Base-by-base conservation (phyloP, 2,113 vertebrate genomes). In the Periophthalmodon schlosseri region DNA sequence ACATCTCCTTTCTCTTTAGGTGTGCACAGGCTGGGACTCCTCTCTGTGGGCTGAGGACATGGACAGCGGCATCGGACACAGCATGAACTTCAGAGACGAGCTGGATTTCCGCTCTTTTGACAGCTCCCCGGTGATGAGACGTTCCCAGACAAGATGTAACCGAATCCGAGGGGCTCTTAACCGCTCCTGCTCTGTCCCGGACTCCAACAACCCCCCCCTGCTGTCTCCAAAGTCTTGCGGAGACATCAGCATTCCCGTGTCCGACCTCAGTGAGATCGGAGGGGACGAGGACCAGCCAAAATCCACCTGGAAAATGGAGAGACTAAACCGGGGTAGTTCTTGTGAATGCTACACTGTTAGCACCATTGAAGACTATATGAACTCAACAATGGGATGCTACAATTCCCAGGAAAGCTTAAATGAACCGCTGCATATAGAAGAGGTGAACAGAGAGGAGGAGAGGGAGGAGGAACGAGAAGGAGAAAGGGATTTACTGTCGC, bases 101-200 rank as follows among this genome's bases (percentile, higher is more conserved):
- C 70, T 86, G 81, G 91, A 91, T 71, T 88, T 70, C 74, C 74
- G 91, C 34, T 93, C 92, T 33, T 86, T 92, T 77, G 91, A 89
- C 87, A 92, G 87, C 80, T 93, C 91, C 46, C 91, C 92, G 0
- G 86, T 92, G 66, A 87, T 83, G 69, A 88, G 87, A 70, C 84
- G 81, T 49, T 75, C 84, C 23, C 92, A 89, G 77, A 90, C 89
- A 83, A 88, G 79, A 80, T 69, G 74, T 36, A 90, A 69, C 77
- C 82, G 88, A 34, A 75, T 70, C 24, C 90, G 85, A 39, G 93
- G 89, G 33, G 85, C 85, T 21, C 89, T 94, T 0, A 93, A 94
- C 75, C 93, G 94, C 70, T 94, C 94, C 86, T 94, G 93, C 83
- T 94, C 94, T 0, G 89, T 94, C 28, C 94, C 94, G 0, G 93